Percentiles rank a stretch among this genome's conserved stretches.
Conservation (phyloP, 1,140 invertebrate species). For the Scaptodrosophila lebanonensis region DNA sequence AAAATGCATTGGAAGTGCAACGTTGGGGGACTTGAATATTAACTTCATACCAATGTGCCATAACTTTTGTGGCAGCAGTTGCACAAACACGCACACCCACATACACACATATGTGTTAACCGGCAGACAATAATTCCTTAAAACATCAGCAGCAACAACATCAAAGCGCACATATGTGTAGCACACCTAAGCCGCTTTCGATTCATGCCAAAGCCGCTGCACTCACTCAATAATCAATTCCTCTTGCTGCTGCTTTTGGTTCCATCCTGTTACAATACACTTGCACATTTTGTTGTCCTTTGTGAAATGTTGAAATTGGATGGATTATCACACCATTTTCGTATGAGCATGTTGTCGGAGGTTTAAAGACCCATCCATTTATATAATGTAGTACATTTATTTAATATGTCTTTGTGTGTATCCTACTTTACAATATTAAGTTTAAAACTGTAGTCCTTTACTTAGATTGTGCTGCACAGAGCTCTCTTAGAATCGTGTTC, state of each 20-base stretch:
- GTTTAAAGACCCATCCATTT: too few relatives aligned
- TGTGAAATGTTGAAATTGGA: too few relatives aligned
- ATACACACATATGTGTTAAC: not conserved
- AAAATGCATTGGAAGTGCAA: constrained; percentile 23
- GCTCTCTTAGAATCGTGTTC: too few relatives aligned
- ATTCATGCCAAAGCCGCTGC: constrained; percentile 9
- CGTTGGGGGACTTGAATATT: constrained; percentile 38
- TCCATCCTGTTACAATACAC: constrained; percentile 43
- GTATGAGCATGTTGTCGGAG: too few relatives aligned
- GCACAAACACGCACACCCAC: not conserved
- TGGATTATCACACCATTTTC: too few relatives aligned
- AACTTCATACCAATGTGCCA: constrained; percentile 41
- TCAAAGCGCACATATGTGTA: not conserved
- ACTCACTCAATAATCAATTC: constrained; percentile 47
- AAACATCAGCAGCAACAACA: too few relatives aligned
- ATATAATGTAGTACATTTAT: too few relatives aligned
- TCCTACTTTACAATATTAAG: too few relatives aligned
- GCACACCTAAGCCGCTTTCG: not conserved
- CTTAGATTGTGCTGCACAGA: too few relatives aligned
- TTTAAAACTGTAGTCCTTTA: too few relatives aligned
- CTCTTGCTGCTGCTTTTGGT: constrained; percentile 43
- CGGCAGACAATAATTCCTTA: too few relatives aligned
- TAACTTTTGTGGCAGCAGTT: constrained; percentile 30
- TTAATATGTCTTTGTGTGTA: too few relatives aligned
- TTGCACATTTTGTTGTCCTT: constrained; percentile 19